phyloP scores from a whole-genome alignment of 2,113 vertebrate species.

The Accipiter virgatus region DNA sequence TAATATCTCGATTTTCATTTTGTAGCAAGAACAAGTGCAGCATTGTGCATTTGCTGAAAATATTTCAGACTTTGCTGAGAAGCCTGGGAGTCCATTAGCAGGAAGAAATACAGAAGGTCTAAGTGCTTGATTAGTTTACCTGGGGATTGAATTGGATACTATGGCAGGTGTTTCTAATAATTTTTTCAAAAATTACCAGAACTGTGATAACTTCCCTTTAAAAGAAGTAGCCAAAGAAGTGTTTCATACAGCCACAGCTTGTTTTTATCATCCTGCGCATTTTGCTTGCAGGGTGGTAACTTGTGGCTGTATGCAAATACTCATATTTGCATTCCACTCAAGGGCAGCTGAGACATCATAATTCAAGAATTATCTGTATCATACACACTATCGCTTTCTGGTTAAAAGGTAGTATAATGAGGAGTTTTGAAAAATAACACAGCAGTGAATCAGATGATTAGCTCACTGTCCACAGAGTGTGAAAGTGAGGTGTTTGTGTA shows the following conservation, averaged over 20 bases:
- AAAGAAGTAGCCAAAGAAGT: neutral
- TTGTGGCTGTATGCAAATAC: neutral
- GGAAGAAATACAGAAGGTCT: neutral
- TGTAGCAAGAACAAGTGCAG: neutral
- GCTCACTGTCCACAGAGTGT: neutral
- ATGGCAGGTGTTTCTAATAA: neutral
- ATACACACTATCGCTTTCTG: neutral
- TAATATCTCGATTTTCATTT: neutral
- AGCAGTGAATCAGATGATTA: neutral
- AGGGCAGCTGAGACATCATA: neutral
- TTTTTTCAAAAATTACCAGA: neutral
- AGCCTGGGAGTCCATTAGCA: neutral
- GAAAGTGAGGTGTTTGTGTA: neutral
- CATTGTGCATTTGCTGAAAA: neutral
- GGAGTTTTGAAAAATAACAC: neutral
- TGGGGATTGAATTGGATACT: neutral
- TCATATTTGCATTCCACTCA: neutral
- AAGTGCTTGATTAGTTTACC: neutral
- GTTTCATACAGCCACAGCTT: neutral
- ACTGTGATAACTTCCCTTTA: neutral
- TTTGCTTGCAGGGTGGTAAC: neutral
- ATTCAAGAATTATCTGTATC: neutral
- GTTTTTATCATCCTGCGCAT: neutral
- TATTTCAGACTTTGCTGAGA: neutral
- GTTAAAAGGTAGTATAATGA: neutral